Evolutionary conservation across 2,888 invertebrate genomes (phyloP).

Genomic region (Drosophila parthenogenetica): DNA sequence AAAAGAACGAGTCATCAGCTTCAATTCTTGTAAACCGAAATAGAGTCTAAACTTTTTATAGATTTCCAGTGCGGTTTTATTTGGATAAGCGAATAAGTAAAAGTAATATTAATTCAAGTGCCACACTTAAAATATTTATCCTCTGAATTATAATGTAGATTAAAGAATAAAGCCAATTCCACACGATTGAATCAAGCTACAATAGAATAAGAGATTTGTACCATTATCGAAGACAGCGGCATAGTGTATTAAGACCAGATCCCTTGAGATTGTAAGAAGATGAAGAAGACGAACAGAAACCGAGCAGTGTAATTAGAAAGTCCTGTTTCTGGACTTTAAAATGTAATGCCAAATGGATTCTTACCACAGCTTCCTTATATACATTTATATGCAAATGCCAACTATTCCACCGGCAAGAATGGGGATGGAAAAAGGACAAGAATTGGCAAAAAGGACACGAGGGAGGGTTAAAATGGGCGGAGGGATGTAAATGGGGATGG

Average conservation of each 20-base stretch:
- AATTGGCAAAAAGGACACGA: not conserved
- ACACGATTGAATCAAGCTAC: too few relatives aligned
- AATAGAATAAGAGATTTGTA: too few relatives aligned
- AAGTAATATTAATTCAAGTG: too few relatives aligned
- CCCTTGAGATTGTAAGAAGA: conserved; percentile 3
- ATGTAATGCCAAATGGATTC: conserved; percentile 51
- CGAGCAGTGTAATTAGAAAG: conserved; percentile 26
- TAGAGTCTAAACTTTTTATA: too few relatives aligned
- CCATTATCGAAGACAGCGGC: not conserved
- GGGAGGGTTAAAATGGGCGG: conserved; percentile 4
- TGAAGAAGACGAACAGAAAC: conserved; percentile 1
- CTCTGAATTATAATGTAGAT: too few relatives aligned
- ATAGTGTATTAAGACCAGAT: not conserved
- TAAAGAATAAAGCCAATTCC: too few relatives aligned
- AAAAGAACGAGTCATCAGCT: too few relatives aligned
- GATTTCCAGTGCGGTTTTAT: too few relatives aligned
- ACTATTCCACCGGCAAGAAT: conserved; percentile 27
- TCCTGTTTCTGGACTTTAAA: conserved; percentile 39
- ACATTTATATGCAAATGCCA: conserved; percentile 52
- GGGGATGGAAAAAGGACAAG: not conserved
- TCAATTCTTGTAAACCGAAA: too few relatives aligned
- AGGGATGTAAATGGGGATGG: conserved; percentile 14
- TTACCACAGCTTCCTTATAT: conserved; percentile 24
- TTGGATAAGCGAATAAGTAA: too few relatives aligned
- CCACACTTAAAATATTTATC: too few relatives aligned